Base-by-base conservation (phyloP, 2,113 vertebrate genomes). In the Nerophis lumbriciformis region DNA sequence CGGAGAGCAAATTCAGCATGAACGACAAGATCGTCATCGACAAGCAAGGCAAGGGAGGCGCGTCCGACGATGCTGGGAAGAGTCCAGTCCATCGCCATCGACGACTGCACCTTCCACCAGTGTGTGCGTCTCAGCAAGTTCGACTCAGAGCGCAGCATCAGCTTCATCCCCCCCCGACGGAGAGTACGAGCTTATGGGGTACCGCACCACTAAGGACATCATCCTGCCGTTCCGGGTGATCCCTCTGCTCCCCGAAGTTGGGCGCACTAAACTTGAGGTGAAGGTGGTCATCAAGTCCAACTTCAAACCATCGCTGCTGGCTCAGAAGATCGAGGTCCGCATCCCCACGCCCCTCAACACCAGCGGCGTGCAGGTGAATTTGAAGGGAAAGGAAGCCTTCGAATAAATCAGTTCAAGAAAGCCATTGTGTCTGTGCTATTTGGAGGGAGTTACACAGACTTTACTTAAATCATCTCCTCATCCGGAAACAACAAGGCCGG, bases 281-380 rank as follows among this genome's bases (percentile, higher is more conserved):
- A 99, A 99, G 76, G 97, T 99, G 73, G 97, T 99, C 81, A 99
- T 99, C 85, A 99, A 99, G 90, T 99, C 97, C 76, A 99, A 99
- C 83, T 99, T 99, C 77, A 99, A 99, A 78, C 97, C 97, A 39
- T 99, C 97, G 0, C 90, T 99, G 59, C 87, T 99, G 85, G 97
- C 97, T 76, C 97, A 99, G 89, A 99, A 99, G 88, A 99, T 99
- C 76, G 97, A 99, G 94, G 97, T 98, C n/a, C n/a, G n/a, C n/a
- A n/a, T n/a, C n/a, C n/a, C n/a, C n/a, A n/a, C n/a, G n/a, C n/a
- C n/a, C n/a, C n/a, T n/a, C n/a, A n/a, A n/a, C n/a, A n/a, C n/a
- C n/a, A n/a, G n/a, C n/a, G n/a, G n/a, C n/a, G n/a, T n/a, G n/a
- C n/a, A n/a, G n/a, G n/a, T n/a, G n/a, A n/a, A n/a, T n/a, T n/a